These are phyloP conservation scores for Apamea crenata DNA, from an alignment of 2,888 invertebrate genomes.

Conservation along the genomic window DNA sequence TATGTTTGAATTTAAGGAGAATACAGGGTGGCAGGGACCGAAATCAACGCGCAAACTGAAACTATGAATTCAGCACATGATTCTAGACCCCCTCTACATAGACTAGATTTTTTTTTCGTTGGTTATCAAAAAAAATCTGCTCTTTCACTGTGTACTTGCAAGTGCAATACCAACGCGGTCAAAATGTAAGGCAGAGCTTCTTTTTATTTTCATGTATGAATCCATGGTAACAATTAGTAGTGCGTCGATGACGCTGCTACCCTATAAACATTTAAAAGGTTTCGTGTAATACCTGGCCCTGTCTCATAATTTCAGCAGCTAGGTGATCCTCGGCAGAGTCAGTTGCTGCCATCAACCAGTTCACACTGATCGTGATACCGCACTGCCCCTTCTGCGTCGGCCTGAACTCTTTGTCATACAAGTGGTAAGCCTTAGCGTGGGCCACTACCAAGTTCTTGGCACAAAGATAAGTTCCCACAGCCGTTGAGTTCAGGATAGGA, in stretches of 20 bases:
- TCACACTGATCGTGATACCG: conserved; percentile 72
- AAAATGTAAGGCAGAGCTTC: background rate
- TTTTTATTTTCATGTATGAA: background rate
- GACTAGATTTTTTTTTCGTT: background rate
- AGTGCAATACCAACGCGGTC: background rate
- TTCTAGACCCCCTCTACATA: background rate
- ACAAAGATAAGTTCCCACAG: conserved; percentile 86
- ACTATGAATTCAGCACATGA: background rate
- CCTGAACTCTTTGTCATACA: conserved; percentile 80
- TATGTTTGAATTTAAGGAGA: background rate
- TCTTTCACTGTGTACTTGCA: background rate
- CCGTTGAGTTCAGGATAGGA: conserved; percentile 79
- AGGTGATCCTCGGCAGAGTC: conserved; percentile 78
- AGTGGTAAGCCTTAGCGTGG: conserved; percentile 86
- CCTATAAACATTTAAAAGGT: background rate
- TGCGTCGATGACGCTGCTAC: background rate
- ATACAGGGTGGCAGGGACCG: background rate
- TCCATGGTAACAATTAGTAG: background rate
- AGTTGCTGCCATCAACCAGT: conserved; percentile 72
- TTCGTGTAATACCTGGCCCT: conserved; percentile 65
- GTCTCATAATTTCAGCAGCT: conserved; percentile 79
- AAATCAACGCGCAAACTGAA: background rate
- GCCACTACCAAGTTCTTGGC: conserved; percentile 86
- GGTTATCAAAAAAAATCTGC: background rate
- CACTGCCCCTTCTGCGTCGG: conserved; percentile 66